Evolutionary conservation across 35 echinoderm and acorn worm genomes (phyloP).

Genomic region (Strongylocentrotus purpuratus): DNA sequence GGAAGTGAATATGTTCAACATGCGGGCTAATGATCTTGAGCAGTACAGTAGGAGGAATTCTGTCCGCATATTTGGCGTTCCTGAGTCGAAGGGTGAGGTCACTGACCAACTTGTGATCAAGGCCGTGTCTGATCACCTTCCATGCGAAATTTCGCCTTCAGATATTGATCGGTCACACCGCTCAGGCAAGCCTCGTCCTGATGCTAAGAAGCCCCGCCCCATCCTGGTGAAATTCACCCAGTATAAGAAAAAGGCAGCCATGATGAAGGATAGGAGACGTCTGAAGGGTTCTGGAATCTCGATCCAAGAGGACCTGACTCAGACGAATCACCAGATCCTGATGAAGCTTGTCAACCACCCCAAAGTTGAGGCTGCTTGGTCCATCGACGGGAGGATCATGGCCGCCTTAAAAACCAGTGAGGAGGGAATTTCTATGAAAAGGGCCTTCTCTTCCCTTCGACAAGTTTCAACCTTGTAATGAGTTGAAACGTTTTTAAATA

Average conservation of each 20-base stretch:
- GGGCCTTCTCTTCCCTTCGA: neutral
- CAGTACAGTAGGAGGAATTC: slow-evolving; percentile 15
- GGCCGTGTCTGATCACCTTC: neutral
- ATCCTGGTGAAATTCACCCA: slow-evolving; percentile 38
- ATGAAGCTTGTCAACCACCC: neutral
- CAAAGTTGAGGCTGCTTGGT: neutral
- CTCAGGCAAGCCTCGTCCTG: neutral
- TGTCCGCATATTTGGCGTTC: slow-evolving; percentile 21
- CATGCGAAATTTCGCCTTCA: neutral
- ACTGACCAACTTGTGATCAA: neutral
- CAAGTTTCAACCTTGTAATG: neutral
- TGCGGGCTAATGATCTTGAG: slow-evolving; percentile 19
- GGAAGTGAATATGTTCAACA: neutral
- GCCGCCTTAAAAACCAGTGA: slow-evolving; percentile 6
- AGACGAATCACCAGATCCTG: neutral
- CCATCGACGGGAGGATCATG: neutral
- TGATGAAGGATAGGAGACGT: neutral
- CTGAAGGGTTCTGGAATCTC: slow-evolving; percentile 40
- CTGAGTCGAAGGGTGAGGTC: slow-evolving; percentile 6
- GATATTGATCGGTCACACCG: slow-evolving; percentile 42
- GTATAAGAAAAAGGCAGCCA: neutral
- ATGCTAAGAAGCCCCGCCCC: neutral
- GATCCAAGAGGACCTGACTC: slow-evolving; percentile 31
- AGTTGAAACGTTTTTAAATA: neutral
- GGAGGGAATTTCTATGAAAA: neutral